Percentiles rank a stretch among this genome's conserved stretches.
Evolutionary conservation across 2,113 vertebrate genomes (phyloP).

Genomic region (Nothocercus nigrocapillus): DNA sequence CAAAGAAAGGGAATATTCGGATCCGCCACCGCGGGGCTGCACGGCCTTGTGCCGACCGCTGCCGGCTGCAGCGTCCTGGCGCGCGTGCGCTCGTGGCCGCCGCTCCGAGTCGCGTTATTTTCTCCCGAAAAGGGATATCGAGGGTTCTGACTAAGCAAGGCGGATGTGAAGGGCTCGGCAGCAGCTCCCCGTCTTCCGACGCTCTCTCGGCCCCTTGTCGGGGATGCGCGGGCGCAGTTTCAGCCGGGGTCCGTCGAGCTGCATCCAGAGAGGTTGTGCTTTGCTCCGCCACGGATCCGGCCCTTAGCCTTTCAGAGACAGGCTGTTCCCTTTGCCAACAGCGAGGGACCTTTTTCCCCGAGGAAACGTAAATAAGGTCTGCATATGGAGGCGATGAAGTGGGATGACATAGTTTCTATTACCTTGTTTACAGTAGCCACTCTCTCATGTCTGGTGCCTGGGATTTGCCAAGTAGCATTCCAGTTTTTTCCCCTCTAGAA

Average conservation of each 20-base stretch:
- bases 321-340: neutral
- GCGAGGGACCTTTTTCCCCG: neutral
- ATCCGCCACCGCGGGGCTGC: neutral
- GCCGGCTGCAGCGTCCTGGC: neutral
- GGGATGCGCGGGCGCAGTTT: fast-evolving
- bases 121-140: neutral
- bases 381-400: neutral
- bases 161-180: neutral
- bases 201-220: neutral
- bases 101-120: neutral
- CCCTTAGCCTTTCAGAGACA: neutral
- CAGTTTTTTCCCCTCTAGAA: neutral
- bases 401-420: neutral
- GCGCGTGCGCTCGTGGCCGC: neutral
- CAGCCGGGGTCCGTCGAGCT: neutral
- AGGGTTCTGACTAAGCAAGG: neutral
- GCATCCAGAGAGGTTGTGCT: neutral
- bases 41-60: neutral
- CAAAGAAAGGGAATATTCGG: neutral
- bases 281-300: neutral
- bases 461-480: neutral
- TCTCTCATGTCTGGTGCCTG: neutral
- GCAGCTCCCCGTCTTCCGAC: neutral
- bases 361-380: neutral
- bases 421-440: slow-evolving; percentile 6